Evolutionary conservation across 2,113 vertebrate species (phyloP), one percentile per base, ranked within the genome.

Genomic region (Saimiri boliviensis): DNA sequence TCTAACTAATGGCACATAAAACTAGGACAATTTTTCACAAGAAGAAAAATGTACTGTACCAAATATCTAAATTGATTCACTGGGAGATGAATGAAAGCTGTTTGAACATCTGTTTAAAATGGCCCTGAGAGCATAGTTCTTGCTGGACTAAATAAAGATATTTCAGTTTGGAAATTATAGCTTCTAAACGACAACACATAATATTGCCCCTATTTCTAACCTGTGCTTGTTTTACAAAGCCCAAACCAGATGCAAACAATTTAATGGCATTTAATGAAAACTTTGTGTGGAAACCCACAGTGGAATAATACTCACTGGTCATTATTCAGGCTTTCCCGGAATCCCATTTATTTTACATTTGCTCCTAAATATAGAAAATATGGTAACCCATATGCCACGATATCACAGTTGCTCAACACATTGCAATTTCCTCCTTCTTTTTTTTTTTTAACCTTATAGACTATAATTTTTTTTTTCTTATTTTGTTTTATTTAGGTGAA

Each of bases 201-300:
- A 20, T 56, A 96, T 79, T 21, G 74, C 93, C 68, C 89, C 70
- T 86, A 86, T 77, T 94, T 95, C 88, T 89, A 97, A 98, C 82
- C 84, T 56, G 30, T n/a, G 52, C 56, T 93, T 94, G 52, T 96
- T 93, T 93, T 83, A 96, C 70, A 54, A 49, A 97, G 83, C 32
- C 42, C 89, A 97, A 91, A 86, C 96, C 91, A 98, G 90, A 98
- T 95, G 80, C 54, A 97, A 97, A 93, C 88, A 97, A 97, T 98
- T 98, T 98, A 97, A 97, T 97, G 86, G 12, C 63, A 93, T 96
- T 97, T 98, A 96, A 97, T 94, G 71, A 97, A 96, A 97, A 94
- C 77, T 95, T 95, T 97, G n/a, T 95, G 21, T 66, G 80, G 86
- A 94, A 20, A 77, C 42, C n/a, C 52, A 74, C 37, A 42, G 42